Evolutionary conservation across 2,113 vertebrate species (phyloP), one percentile per base, ranked within the genome.

Genomic region (Shinisaurus crocodilurus): DNA sequence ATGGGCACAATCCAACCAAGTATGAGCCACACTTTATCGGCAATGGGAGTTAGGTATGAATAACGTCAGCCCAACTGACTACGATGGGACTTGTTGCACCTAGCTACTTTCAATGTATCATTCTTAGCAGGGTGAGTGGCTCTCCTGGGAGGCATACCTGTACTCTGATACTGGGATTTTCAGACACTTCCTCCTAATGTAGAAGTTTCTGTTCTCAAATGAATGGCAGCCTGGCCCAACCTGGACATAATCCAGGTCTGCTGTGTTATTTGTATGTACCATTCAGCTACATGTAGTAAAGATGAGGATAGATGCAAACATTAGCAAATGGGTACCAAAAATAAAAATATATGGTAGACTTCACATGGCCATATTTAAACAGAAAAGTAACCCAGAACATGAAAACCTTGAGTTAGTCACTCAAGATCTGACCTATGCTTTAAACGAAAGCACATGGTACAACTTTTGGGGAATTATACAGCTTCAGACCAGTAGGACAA

Each of bases 61-160:
- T 23, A 45, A 67, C 40, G 23, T 60, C 79, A 67, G 37, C 40
- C 63, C 34, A 18, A 54, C 9, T 37, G 45, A 40, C 15, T 29
- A 54, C n/a, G 5, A 13, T 57, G 9, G 65, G n/a, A 57, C 25
- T 40, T 9, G 18, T 23, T 85, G 48, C n/a, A 81, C 37, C 45
- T 54, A 74, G 37, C 7, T 67, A 76, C 23, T 65, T 63, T 40
- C 54, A n/a, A 74, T 0, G n/a, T 45, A 43, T 82, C 29, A 34
- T 45, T 4, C 60, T 67, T 45, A 16, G 32, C 3, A 37, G 45
- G 5, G 29, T 89, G 75, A 74, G 50, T 37, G 80, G 91, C 72
- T 43, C 79, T 1, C 0, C 16, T 0, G 2, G 18, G 18, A 60
- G 63, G 20, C 9, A 7, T 34, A 76, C 1, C 3, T 80, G 2